These are phyloP conservation scores for Drosophila pruinosa DNA, from an alignment of 1,140 invertebrate species.

Conservation along the genomic window DNA sequence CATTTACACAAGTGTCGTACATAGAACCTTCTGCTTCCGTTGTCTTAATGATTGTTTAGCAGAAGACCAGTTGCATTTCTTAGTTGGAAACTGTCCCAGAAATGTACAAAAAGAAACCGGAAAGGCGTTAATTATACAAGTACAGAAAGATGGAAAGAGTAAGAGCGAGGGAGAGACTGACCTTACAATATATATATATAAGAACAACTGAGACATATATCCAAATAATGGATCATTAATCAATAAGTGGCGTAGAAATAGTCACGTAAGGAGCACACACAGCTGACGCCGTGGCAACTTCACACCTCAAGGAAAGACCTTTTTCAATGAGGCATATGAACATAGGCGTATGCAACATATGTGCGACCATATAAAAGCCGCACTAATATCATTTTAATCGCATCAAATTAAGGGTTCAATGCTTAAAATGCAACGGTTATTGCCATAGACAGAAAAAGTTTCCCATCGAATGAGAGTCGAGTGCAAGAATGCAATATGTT, in stretches of 20 bases:
- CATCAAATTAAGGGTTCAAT: slow-evolving; percentile 73
- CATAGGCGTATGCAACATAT: slow-evolving; percentile 50
- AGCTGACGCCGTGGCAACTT: slow-evolving; percentile 68
- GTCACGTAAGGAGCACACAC: slow-evolving; percentile 44
- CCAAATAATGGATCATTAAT: slow-evolving; percentile 74
- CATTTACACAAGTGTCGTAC: not conserved
- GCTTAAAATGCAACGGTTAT: slow-evolving; percentile 38
- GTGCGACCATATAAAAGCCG: slow-evolving; percentile 19
- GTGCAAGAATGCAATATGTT: slow-evolving; percentile 36
- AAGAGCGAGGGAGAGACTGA: not conserved
- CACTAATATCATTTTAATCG: slow-evolving; percentile 80
- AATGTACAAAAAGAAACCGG: slow-evolving; percentile 34
- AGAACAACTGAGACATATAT: not conserved
- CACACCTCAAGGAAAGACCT: slow-evolving; percentile 59
- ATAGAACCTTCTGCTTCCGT: not conserved
- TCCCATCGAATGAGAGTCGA: slow-evolving; percentile 29
- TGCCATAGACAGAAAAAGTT: slow-evolving; percentile 10
- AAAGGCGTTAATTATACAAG: slow-evolving; percentile 69
- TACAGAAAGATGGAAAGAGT: slow-evolving; percentile 11
- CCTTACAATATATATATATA: not conserved
- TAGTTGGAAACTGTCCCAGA: not conserved
- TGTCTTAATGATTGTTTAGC: not conserved
- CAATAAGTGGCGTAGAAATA: slow-evolving; percentile 60
- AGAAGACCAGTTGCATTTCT: not conserved
- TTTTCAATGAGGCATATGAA: slow-evolving; percentile 39